phyloP scores from a whole-genome alignment of 1,140 invertebrate species.

The Caenorhabditis briggsae region DNA sequence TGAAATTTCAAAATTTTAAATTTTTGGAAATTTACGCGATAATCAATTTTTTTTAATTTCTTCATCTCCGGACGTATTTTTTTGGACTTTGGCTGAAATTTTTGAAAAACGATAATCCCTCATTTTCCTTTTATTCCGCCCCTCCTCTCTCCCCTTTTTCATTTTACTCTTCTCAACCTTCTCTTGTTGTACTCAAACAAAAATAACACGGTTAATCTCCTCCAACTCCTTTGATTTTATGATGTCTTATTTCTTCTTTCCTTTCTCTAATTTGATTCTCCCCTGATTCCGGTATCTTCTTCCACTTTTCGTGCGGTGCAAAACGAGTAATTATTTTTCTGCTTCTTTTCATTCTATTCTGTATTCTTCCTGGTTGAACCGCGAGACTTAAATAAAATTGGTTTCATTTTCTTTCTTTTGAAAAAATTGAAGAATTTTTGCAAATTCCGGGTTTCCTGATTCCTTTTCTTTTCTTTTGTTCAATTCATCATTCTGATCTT shows the following conservation, averaged over 20 bases:
- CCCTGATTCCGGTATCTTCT: background rate
- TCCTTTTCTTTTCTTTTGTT: background rate
- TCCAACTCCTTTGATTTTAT: background rate
- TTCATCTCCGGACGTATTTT: too few relatives aligned
- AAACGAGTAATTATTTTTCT: slow-evolving; percentile 27
- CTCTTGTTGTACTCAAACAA: background rate
- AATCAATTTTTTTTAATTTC: background rate
- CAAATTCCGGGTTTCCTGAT: background rate
- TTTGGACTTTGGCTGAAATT: too few relatives aligned
- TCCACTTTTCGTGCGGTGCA: background rate
- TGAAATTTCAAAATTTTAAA: too few relatives aligned
- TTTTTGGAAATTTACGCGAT: too few relatives aligned
- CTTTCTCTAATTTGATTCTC: slow-evolving; percentile 2
- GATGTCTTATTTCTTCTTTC: slow-evolving; percentile 13
- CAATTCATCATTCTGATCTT: slow-evolving; percentile 18
- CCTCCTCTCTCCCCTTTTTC: background rate
- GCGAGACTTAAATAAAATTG: background rate
- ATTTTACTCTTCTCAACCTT: background rate
- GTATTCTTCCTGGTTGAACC: slow-evolving; percentile 34
- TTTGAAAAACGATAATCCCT: too few relatives aligned
- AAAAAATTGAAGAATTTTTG: background rate
- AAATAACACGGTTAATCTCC: slow-evolving; percentile 19
- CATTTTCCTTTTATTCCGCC: background rate
- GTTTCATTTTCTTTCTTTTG: background rate
- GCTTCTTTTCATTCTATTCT: slow-evolving; percentile 6